Conservation (phyloP, 2,888 invertebrate genomes). For the Rhodophaea formosa region DNA sequence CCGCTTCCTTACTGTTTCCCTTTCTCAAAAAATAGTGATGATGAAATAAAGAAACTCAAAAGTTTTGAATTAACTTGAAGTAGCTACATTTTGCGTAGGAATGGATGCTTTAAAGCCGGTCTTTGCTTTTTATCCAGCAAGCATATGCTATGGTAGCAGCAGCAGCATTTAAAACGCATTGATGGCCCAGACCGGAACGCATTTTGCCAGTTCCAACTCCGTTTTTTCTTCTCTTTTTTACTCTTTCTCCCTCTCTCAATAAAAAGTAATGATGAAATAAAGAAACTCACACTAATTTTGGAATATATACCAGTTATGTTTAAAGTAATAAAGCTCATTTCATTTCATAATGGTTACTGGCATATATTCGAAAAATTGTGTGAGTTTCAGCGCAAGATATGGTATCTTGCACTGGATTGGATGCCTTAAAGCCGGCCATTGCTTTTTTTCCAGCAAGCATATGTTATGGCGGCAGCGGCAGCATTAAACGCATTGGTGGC, state of each 20-base stretch:
- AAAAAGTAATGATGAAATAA: too few relatives aligned
- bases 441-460: constrained; percentile 47
- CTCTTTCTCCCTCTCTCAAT: too few relatives aligned
- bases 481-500: constrained; percentile 65
- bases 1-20: too few relatives aligned
- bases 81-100: not conserved
- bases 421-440: not conserved
- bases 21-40: too few relatives aligned
- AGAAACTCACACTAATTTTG: too few relatives aligned
- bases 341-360: too few relatives aligned
- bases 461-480: constrained; percentile 49
- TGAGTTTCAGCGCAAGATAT: too few relatives aligned
- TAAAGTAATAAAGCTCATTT: too few relatives aligned
- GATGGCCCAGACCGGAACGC: constrained; percentile 50
- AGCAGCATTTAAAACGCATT: constrained; percentile 56
- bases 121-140: constrained; percentile 33
- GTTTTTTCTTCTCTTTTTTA: too few relatives aligned
- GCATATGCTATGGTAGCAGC: constrained; percentile 61
- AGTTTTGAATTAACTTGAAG: too few relatives aligned
- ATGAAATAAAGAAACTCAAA: too few relatives aligned
- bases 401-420: constrained; percentile 18
- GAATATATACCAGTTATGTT: not conserved
- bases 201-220: constrained; percentile 53
- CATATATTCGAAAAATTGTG: too few relatives aligned
- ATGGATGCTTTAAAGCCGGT: not conserved